Percentiles rank a stretch among this genome's conserved stretches.
phyloP scores from a whole-genome alignment of 2,797 vertebrate species.

The Lutjanus campechanus region DNA sequence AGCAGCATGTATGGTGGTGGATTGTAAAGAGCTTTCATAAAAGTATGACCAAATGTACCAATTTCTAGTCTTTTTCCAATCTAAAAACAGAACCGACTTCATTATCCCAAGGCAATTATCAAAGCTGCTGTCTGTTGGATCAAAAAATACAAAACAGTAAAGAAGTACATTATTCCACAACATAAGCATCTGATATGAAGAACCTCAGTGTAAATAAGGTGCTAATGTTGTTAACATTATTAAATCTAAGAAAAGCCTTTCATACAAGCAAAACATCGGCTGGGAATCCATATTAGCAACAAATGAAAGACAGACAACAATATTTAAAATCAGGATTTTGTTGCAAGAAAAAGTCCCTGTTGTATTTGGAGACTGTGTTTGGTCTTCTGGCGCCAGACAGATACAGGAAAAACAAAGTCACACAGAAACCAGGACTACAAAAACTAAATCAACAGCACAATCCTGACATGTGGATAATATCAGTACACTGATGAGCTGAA shows the following conservation, averaged over 20 bases:
- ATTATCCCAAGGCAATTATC: not conserved
- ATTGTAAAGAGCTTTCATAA: not conserved
- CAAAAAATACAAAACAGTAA: not conserved
- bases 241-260: not conserved
- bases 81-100: not conserved
- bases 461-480: slow-evolving; percentile 24
- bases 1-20: not conserved
- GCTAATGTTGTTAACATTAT: not conserved
- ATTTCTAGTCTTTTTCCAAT: not conserved
- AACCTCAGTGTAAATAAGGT: not conserved
- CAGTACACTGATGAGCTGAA: slow-evolving; percentile 22
- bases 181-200: not conserved
- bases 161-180: not conserved
- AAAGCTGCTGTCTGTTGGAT: not conserved
- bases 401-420: not conserved
- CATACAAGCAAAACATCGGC: not conserved
- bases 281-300: not conserved
- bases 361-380: not conserved
- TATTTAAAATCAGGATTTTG: slow-evolving; percentile 14
- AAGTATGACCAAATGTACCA: not conserved
- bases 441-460: slow-evolving; percentile 16
- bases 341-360: not conserved
- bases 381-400: not conserved
- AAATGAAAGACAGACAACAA: not conserved
- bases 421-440: not conserved